Base-by-base conservation (phyloP, 2,888 invertebrate genomes). In the Malacosoma neustria region DNA sequence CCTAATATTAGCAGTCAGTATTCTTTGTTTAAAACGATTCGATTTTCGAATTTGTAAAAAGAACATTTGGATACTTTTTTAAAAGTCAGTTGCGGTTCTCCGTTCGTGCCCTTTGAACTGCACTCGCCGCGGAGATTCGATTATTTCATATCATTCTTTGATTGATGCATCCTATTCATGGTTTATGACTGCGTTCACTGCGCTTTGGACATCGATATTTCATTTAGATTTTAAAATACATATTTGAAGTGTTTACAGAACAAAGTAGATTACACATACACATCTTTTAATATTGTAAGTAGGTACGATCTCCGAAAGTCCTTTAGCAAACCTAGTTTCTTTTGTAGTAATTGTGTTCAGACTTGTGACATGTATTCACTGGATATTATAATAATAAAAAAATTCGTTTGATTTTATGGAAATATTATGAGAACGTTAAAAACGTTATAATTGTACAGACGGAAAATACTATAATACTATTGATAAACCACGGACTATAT, bases 81-180 rank as follows among this genome's bases (percentile, higher is more conserved):
- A 22, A 22, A 63, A 71, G 62, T 77, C 72, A 75, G 77, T 75
- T 79, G 77, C 66, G 75, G 76, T 80, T 70, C 72, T 72, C 70
- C 72, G 71, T 72, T 71, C 61, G 63, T 69, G 66, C 76, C 63
- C 76, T 82, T 82, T 81, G 80, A 72, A 69, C 74, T 69, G 72
- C 72, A 64, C 72, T 75, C 74, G 67, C 65, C 72, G 72, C 73
- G 69, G 64, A 67, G 74, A 81, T 80, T 75, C 73, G 79, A 81
- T 81, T 80, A 81, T 77, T 72, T 69, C 74, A 72, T 74, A 72
- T 66, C 71, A 70, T 75, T 72, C 81, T 84, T 77, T 81, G 84
- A 84, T 85, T 82, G 82, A 80, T 76, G 76, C 65, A 66, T 73
- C 70, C 67, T 58, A 61, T 70, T 66, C 57, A 64, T 61, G 71